Percentiles rank a stretch among this genome's conserved stretches.
Evolutionary conservation across 2,113 vertebrate genomes (phyloP).

Genomic region (Coregonus clupeaformis): DNA sequence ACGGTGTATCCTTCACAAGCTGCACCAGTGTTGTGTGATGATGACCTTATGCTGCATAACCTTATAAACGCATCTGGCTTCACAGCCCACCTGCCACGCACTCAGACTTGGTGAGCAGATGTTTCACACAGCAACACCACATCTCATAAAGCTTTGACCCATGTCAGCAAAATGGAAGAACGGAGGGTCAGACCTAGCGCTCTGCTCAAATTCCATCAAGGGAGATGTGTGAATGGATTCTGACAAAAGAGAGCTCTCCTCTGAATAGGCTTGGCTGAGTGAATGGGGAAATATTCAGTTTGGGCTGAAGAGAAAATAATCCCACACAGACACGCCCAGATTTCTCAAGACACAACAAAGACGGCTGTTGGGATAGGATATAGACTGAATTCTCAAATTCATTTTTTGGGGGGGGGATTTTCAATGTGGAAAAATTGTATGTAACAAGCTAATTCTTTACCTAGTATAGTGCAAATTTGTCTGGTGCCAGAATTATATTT

Average conservation of each 20-base stretch:
- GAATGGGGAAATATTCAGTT: constrained; percentile 23
- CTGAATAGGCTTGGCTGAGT: constrained; percentile 1
- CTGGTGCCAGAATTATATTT: background rate
- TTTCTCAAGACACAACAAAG: constrained; percentile 7
- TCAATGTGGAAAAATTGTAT: background rate
- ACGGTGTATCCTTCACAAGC: background rate
- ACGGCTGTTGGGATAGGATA: background rate
- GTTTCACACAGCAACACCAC: background rate
- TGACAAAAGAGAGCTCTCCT: constrained; percentile 17
- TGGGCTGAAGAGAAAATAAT: constrained; percentile 11
- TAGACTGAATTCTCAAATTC: background rate
- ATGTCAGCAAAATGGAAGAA: constrained; percentile 5
- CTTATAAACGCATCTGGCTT: background rate
- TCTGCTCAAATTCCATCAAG: constrained; percentile 14
- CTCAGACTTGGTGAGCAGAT: background rate
- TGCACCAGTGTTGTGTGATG: background rate
- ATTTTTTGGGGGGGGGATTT: too few relatives aligned
- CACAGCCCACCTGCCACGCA: background rate
- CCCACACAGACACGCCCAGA: background rate
- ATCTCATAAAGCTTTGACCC: background rate
- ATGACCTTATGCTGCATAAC: background rate
- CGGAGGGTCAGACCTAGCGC: background rate
- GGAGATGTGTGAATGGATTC: constrained; percentile 16
- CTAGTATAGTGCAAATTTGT: background rate
- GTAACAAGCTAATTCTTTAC: background rate